A percentile compares a stretch with the other conserved stretches of the same genome.
Evolutionary conservation across 2,113 vertebrate genomes (phyloP).

Genomic region (Paramormyrops kingsleyae): DNA sequence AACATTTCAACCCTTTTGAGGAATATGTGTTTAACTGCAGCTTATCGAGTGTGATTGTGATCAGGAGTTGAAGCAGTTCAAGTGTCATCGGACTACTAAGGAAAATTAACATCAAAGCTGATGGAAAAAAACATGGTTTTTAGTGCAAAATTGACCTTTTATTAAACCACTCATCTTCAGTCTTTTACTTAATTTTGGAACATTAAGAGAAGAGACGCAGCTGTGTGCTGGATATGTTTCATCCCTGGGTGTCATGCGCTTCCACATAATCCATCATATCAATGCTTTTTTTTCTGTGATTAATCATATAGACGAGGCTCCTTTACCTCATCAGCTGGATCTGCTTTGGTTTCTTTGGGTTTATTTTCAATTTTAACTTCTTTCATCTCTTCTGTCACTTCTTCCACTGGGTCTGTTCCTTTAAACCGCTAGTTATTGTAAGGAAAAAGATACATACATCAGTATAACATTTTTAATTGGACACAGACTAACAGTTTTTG

Average conservation of each 20-base stretch:
- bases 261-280: not conserved
- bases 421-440: slow-evolving; percentile 71
- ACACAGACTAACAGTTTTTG: not conserved
- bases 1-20: not conserved
- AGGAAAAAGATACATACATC: not conserved
- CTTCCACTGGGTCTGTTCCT: slow-evolving; percentile 71
- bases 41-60: not conserved
- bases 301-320: not conserved
- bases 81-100: not conserved
- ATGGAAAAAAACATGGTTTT: not conserved
- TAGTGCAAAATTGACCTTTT: not conserved
- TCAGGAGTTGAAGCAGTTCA: not conserved
- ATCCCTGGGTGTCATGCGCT: not conserved
- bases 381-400: slow-evolving; percentile 68
- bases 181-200: not conserved
- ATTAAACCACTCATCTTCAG: not conserved
- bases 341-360: slow-evolving; percentile 68
- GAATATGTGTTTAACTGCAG: not conserved
- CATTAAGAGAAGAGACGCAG: not conserved
- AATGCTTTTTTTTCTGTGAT: not conserved
- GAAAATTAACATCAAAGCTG: not conserved
- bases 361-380: slow-evolving; percentile 74
- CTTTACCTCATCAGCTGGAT: slow-evolving; percentile 73
- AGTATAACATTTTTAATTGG: not conserved
- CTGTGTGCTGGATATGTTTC: not conserved